Percentiles rank a stretch among this genome's conserved stretches.
phyloP scores from a whole-genome alignment of 2,888 invertebrate genomes.

The Tipula lateralis region DNA sequence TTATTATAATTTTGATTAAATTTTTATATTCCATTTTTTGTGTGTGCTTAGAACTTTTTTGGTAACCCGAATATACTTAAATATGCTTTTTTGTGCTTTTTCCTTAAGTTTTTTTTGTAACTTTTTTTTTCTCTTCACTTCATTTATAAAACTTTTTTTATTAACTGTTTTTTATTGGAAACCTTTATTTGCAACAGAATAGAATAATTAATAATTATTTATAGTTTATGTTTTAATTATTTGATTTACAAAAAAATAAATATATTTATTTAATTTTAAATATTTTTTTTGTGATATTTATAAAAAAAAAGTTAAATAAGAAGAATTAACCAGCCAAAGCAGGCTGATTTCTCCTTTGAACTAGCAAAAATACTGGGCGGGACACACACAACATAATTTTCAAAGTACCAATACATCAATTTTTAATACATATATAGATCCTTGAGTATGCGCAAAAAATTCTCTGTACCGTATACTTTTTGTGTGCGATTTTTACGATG shows the following conservation, averaged over 20 bases:
- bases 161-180: constrained; percentile 7
- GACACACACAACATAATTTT: constrained; percentile 38
- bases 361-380: constrained; percentile 39
- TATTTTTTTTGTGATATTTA: not conserved
- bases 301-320: constrained; percentile 28
- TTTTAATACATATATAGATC: not conserved
- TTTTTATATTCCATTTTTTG: constrained; percentile 32
- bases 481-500: constrained; percentile 20
- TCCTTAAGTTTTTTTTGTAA: not conserved
- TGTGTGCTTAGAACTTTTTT: not conserved
- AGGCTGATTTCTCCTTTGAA: constrained; percentile 30
- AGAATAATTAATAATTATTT: not conserved
- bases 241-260: not conserved
- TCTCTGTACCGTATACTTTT: not conserved
- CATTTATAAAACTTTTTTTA: constrained; percentile 7
- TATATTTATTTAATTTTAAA: not conserved
- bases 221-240: not conserved
- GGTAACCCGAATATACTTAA: not conserved
- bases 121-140: constrained; percentile 26
- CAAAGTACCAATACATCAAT: constrained; percentile 25
- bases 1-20: constrained; percentile 36
- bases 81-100: constrained; percentile 27
- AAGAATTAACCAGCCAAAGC: constrained; percentile 30
- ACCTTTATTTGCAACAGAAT: not conserved
- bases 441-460: constrained; percentile 2